Conservation (phyloP, 2,888 invertebrate species). For the Meghimatium bilineatum region DNA sequence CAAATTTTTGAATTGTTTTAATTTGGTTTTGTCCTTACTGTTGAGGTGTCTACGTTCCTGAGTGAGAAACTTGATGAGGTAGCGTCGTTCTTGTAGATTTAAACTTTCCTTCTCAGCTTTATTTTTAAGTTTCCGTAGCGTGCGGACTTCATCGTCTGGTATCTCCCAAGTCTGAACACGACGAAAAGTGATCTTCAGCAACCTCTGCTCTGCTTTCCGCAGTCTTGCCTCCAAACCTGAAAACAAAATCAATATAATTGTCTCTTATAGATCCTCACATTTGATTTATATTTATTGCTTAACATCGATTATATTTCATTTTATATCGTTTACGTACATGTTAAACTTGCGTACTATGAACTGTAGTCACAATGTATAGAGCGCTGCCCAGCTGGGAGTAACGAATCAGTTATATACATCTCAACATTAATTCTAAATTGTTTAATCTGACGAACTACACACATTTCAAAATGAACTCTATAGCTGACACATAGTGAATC, state of each 20-base stretch:
- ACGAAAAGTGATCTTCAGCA: conserved; percentile 52
- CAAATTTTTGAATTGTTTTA: conserved; percentile 54
- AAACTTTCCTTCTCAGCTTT: conserved; percentile 44
- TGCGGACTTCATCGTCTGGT: conserved; percentile 47
- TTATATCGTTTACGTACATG: too few species aligned
- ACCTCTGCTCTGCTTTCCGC: conserved; percentile 51
- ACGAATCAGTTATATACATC: too few species aligned
- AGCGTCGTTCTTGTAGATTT: conserved; percentile 50
- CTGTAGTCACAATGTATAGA: too few species aligned
- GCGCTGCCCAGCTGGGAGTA: too few species aligned
- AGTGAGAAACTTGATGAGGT: conserved; percentile 53
- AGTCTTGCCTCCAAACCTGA: conserved; percentile 51
- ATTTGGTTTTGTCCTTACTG: conserved; percentile 54
- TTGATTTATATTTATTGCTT: too few species aligned
- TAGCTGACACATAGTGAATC: too few species aligned
- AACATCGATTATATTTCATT: too few species aligned
- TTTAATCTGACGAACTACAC: too few species aligned
- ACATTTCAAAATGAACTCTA: too few species aligned
- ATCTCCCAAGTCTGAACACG: conserved; percentile 49
- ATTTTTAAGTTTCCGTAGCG: conserved; percentile 46
- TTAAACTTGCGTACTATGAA: too few species aligned
- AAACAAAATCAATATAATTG: background rate
- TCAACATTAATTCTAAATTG: too few species aligned
- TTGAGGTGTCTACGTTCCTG: conserved; percentile 49
- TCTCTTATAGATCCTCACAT: too few species aligned